Evolutionary conservation across 2,797 vertebrate genomes (phyloP).

Genomic region (Pantherophis vulpinus): DNA sequence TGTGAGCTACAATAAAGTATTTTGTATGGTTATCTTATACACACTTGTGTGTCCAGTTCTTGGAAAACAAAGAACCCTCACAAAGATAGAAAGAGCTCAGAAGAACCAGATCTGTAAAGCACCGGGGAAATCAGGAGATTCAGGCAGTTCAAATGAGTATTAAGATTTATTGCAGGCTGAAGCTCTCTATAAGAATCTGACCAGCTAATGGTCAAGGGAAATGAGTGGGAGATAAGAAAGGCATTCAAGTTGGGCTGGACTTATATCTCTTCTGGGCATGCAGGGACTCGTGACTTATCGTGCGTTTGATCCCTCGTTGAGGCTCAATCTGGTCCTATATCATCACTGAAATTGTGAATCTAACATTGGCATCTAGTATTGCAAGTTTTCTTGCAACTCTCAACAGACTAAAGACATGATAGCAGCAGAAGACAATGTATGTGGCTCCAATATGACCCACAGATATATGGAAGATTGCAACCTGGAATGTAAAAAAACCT

Average conservation of each 20-base stretch:
- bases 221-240: neutral
- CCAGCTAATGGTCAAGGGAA: neutral
- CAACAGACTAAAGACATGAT: neutral
- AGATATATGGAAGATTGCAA: neutral
- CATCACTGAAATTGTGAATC: neutral
- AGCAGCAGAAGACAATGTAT: neutral
- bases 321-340: neutral
- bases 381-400: neutral
- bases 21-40: neutral
- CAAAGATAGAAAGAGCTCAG: neutral
- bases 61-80: neutral
- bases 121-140: neutral
- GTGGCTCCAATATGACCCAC: neutral
- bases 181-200: neutral
- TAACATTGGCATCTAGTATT: neutral
- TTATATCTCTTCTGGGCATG: neutral
- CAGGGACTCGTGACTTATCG: neutral
- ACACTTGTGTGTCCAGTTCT: neutral
- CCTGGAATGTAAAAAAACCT: neutral
- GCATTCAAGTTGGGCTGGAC: neutral
- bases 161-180: neutral
- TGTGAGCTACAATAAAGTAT: neutral
- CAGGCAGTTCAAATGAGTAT: neutral
- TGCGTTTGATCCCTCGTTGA: neutral
- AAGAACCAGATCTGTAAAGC: neutral